Percentiles rank a stretch among this genome's conserved stretches.
These are phyloP conservation scores for Schizothorax lantsangensis DNA, from an alignment of 2,797 vertebrate genomes.

Conservation along the genomic window DNA sequence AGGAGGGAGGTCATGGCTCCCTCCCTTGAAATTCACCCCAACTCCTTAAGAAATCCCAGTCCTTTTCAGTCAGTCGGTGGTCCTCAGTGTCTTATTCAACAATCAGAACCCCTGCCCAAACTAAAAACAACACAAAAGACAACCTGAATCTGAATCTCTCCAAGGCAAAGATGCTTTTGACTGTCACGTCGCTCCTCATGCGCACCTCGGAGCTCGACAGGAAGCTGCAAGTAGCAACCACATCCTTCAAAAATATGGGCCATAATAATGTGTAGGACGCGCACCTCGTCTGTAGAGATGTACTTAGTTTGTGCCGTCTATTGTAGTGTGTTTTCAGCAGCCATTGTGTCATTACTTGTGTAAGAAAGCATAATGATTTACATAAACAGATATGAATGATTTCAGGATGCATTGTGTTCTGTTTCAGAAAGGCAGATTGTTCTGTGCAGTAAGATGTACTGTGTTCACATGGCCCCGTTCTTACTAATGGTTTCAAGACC, in stretches of 20 bases:
- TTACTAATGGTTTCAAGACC: not conserved
- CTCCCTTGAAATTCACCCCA: slow-evolving; percentile 2
- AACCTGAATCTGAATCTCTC: not conserved
- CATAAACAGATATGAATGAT: not conserved
- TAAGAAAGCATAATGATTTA: not conserved
- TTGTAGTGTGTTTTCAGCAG: not conserved
- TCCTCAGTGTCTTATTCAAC: not conserved
- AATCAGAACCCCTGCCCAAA: not conserved
- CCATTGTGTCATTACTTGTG: not conserved
- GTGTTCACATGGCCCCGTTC: not conserved
- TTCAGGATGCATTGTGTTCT: not conserved
- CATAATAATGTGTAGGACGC: slow-evolving; percentile 24
- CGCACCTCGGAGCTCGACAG: slow-evolving; percentile 51
- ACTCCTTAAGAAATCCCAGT: not conserved
- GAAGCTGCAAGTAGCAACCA: slow-evolving; percentile 64
- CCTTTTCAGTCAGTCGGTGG: not conserved
- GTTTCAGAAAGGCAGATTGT: not conserved
- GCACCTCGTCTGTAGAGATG: slow-evolving; percentile 1
- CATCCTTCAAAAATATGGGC: slow-evolving; percentile 59
- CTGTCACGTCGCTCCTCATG: not conserved
- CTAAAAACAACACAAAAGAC: not conserved
- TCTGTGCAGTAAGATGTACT: not conserved
- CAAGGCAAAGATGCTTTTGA: not conserved
- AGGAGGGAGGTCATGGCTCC: slow-evolving; percentile 66
- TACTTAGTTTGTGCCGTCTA: not conserved